Evolutionary conservation across 1,140 invertebrate genomes (phyloP), one percentile per base, ranked within the genome.

Genomic region (Acyrthosiphon pisum): DNA sequence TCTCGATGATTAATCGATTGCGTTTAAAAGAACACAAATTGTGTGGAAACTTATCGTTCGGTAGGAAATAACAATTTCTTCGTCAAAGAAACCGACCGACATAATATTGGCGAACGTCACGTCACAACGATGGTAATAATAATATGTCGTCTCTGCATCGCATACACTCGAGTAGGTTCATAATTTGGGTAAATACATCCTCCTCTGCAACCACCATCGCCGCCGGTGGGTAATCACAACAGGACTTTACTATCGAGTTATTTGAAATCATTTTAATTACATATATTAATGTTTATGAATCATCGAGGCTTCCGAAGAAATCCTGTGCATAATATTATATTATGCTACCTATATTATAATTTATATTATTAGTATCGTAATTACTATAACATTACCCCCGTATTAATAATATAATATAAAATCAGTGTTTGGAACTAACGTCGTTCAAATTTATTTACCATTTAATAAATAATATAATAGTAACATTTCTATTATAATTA

Each of bases 31-130:
- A 76, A 76, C 60, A n/a, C 30, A 76, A 76, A 76, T 76, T 76
- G 60, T 76, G 60, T n/a, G 60, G 30, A 76, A 76, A 76, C 60
- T n/a, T 76, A 76, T 76, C n/a, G 60, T 76, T n/a, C n/a, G n/a
- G 30, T 18, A n/a, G 60, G n/a, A 76, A n/a, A 76, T 22, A 56
- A n/a, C 4, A 76, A n/a, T 76, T n/a, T n/a, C 11, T 18, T 76
- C 60, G 60, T 76, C 60, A n/a, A 76, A 76, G 30, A 76, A n/a
- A 76, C 60, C 60, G 60, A 18, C 60, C 60, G 60, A 30, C 60
- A n/a, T n/a, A 76, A 35, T n/a, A 14, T n/a, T 76, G 60, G 60
- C n/a, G 60, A 11, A 68, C 60, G 30, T 68, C 30, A n/a, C 60
- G 60, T 76, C 60, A 76, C 30, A 14, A 76, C n/a, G 60, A 76